These are phyloP conservation scores for Gyrodactylus bullatarudis DNA, from an alignment of 1,140 invertebrate genomes.

Conservation along the genomic window DNA sequence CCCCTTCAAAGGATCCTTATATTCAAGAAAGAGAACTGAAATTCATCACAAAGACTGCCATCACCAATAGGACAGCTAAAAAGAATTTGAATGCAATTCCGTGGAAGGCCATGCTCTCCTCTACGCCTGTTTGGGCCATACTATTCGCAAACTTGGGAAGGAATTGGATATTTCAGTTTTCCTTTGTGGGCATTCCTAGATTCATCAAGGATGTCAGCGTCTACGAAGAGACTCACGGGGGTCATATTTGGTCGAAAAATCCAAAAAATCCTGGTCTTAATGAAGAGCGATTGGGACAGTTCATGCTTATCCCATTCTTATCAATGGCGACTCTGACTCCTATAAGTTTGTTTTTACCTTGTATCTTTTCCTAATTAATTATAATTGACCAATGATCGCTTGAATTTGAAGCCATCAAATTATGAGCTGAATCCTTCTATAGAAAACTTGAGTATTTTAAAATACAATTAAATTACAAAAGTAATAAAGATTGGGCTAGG, in stretches of 20 bases:
- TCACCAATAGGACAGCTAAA: background rate
- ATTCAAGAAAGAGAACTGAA: background rate
- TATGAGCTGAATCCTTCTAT: too few relatives aligned
- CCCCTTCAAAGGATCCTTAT: background rate
- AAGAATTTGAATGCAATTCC: background rate
- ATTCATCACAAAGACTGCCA: background rate
- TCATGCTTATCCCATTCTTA: background rate
- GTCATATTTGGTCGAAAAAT: background rate
- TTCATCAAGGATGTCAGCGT: background rate
- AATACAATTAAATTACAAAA: too few relatives aligned
- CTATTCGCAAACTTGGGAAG: conserved; percentile 2
- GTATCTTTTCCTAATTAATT: background rate
- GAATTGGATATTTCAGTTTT: conserved; percentile 7
- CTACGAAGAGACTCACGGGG: background rate
- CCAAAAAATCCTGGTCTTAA: background rate
- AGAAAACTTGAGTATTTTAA: too few relatives aligned
- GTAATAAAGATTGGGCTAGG: too few relatives aligned
- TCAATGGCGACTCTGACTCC: conserved; percentile 6
- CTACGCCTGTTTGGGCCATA: conserved; percentile 5
- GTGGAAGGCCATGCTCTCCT: background rate
- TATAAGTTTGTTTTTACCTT: background rate
- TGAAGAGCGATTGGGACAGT: background rate
- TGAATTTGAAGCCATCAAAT: too few relatives aligned
- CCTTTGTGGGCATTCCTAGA: background rate
- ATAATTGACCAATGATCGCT: too few relatives aligned